phyloP scores from a whole-genome alignment of 2,797 vertebrate genomes.

The Tenualosa ilisha region DNA sequence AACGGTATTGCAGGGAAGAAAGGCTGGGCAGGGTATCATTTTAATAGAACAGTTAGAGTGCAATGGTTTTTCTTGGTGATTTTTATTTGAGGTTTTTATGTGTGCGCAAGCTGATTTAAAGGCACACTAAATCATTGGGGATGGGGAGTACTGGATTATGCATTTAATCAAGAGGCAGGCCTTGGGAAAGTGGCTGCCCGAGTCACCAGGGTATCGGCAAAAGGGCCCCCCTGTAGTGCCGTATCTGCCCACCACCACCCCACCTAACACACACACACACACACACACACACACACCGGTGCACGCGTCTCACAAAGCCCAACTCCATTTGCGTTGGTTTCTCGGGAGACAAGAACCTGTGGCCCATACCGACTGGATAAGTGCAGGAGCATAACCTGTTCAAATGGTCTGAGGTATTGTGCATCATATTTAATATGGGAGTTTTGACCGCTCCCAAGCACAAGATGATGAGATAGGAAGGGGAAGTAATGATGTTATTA shows the following conservation, averaged over 20 bases:
- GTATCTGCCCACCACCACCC: background rate
- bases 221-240: conserved; percentile 56
- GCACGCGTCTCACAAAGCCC: background rate
- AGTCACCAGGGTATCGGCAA: conserved; percentile 73
- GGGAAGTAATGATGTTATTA: conserved; percentile 25
- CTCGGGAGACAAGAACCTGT: conserved; percentile 9
- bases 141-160: conserved; percentile 83
- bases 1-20: conserved; percentile 83
- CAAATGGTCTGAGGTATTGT: conserved; percentile 17
- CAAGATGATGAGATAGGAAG: conserved; percentile 25
- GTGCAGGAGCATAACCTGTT: conserved; percentile 19
- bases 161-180: conserved; percentile 87
- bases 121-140: conserved; percentile 81
- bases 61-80: conserved; percentile 83
- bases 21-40: conserved; percentile 78
- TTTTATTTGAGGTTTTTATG: conserved; percentile 87
- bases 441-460: conserved; percentile 34
- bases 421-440: conserved; percentile 41
- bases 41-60: conserved; percentile 86
- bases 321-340: background rate
- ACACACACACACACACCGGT: background rate
- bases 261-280: background rate
- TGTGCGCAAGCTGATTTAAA: conserved; percentile 86
- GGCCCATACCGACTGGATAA: background rate
- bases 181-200: conserved; percentile 78